Evolutionary conservation across 2,888 invertebrate genomes (phyloP), one percentile per base, ranked within the genome.

Genomic region (Apamea crenata): DNA sequence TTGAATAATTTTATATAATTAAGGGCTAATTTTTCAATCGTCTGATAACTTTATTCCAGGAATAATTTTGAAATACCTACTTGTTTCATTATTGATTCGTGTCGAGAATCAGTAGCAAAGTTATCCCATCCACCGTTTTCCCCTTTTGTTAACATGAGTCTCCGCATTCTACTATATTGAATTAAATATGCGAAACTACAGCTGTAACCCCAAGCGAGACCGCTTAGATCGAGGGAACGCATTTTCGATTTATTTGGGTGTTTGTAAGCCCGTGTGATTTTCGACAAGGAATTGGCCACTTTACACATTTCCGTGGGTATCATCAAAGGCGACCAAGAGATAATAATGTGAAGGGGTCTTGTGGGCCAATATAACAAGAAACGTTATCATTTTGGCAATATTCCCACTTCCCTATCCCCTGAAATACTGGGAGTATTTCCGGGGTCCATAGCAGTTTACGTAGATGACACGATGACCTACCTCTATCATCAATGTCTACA

Each of bases 211-310:
- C 59, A 81, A 74, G 40, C 40, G n/a, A 16, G n/a, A n/a, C 14
- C 59, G 36, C 16, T 16, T n/a, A 61, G 44, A 75, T 32, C 10
- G 53, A 75, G n/a, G 67, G 29, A 61, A 36, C 25, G 32, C 29
- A 75, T 61, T 63, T 36, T 44, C 25, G 10, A 82, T 68, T 75
- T 32, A 75, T 36, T 68, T 32, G 36, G 18, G 61, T 53, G 50
- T 82, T 82, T 63, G 53, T 82, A 21, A 63, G 6, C 36, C 53
- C 67, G 18, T 68, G 29, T 82, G 68, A 36, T 82, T 73, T 73
- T 47, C 36, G 25, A 61, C 66, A 50, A 67, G n/a, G 16, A 74
- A 59, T 47, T 3, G 18, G 40, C n/a, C 21, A 32, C 50, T 50
- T 72, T 25, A 7, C 6, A 12, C 50, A 61, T 53, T 36, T 61